Conservation (phyloP, 2,113 vertebrate genomes). For the Ophthalmolycus amberensis region DNA sequence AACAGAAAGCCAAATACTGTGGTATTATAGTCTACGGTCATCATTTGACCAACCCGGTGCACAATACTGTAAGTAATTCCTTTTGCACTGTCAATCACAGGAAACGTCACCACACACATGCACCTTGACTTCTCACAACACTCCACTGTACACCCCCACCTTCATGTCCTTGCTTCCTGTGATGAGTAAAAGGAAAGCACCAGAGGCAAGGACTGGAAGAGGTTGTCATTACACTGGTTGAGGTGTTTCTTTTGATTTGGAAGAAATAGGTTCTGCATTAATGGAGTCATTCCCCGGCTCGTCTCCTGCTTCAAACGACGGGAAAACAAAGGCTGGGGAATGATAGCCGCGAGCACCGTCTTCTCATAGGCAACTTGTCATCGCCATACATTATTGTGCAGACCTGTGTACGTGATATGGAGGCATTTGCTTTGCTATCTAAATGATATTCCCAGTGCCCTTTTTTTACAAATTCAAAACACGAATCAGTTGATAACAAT, state of each 20-base stretch:
- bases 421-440: constrained; percentile 30
- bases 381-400: constrained; percentile 49
- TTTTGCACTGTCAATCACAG: neutral
- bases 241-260: constrained; percentile 75
- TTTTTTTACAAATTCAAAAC: constrained; percentile 23
- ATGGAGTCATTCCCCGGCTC: constrained; percentile 71
- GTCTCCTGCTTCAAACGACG: constrained; percentile 63
- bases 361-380: constrained; percentile 42
- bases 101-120: constrained; percentile 7
- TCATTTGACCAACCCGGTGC: neutral
- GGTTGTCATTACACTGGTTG: constrained; percentile 55
- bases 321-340: constrained; percentile 68
- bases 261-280: constrained; percentile 78
- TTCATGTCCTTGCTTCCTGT: constrained; percentile 61
- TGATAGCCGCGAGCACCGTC: constrained; percentile 64
- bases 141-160: constrained; percentile 35
- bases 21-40: neutral
- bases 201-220: constrained; percentile 59
- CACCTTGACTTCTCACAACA: constrained; percentile 25
- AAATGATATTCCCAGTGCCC: constrained; percentile 21
- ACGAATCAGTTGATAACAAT: neutral
- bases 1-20: neutral
- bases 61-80: neutral
- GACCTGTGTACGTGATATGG: neutral
- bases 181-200: constrained; percentile 62